Evolutionary conservation across 2,113 vertebrate genomes (phyloP).

Genomic region (Microtus montanus): DNA sequence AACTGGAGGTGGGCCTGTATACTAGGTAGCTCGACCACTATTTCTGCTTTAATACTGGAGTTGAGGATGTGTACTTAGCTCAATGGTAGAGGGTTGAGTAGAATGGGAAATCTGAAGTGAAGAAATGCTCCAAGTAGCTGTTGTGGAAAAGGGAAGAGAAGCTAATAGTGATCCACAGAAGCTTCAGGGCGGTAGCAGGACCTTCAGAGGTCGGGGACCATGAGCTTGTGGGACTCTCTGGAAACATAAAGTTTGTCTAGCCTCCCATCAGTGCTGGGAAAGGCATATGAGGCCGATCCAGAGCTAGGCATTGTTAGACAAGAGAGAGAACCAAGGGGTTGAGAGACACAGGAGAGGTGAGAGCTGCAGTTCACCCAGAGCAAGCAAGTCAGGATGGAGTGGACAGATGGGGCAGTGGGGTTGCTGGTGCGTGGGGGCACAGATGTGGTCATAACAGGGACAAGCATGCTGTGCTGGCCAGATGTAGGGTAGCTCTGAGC

Average conservation of each 20-base stretch:
- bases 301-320: neutral
- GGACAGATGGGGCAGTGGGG: neutral
- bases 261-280: neutral
- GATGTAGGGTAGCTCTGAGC: neutral
- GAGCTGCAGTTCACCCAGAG: neutral
- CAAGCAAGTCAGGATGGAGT: neutral
- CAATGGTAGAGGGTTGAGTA: neutral
- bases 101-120: neutral
- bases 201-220: neutral
- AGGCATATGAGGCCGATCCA: neutral
- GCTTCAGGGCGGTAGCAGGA: neutral
- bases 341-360: neutral
- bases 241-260: neutral
- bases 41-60: neutral
- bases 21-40: neutral
- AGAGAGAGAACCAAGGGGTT: neutral
- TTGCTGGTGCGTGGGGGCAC: neutral
- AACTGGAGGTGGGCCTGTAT: neutral
- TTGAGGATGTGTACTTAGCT: neutral
- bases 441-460: neutral
- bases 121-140: neutral
- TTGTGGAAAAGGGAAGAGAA: constrained; percentile 4
- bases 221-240: neutral
- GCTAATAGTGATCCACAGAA: neutral
- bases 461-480: neutral